Evolutionary conservation across 2,888 invertebrate genomes (phyloP).

Genomic region (Cataglyphis rosenhaueri): DNA sequence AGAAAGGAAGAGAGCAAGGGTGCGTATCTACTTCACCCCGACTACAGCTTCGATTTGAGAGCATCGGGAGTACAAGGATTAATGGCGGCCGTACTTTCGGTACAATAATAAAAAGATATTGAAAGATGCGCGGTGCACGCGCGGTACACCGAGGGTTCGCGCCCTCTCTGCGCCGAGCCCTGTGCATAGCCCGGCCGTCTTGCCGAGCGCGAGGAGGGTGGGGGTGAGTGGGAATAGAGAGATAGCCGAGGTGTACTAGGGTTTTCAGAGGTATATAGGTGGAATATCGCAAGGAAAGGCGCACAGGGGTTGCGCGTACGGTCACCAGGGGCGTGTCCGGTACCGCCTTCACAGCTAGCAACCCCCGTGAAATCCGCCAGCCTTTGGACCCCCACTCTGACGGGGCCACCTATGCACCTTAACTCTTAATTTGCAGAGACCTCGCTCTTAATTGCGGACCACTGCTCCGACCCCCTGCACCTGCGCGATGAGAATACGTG

Average conservation of each 20-base stretch:
- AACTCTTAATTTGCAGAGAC: constrained; percentile 80
- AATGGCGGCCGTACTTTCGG: constrained; percentile 66
- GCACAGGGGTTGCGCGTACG: constrained; percentile 83
- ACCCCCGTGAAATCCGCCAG: constrained; percentile 79
- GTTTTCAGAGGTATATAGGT: constrained; percentile 74
- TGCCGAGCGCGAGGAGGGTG: constrained; percentile 68
- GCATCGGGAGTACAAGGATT: constrained; percentile 62
- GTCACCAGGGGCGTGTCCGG: constrained; percentile 84
- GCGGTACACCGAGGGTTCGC: constrained; percentile 63
- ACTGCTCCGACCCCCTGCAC: constrained; percentile 71
- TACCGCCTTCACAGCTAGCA: constrained; percentile 81
- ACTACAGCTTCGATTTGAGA: constrained; percentile 52
- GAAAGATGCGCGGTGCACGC: constrained; percentile 61
- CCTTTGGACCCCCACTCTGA: constrained; percentile 75
- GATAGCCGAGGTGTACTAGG: constrained; percentile 72
- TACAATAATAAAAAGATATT: constrained; percentile 61
- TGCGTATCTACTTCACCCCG: constrained; percentile 18
- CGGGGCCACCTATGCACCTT: constrained; percentile 80
- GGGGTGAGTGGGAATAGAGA: constrained; percentile 74
- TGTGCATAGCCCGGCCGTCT: constrained; percentile 66
- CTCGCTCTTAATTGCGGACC: constrained; percentile 80
- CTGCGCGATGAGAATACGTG: constrained; percentile 70
- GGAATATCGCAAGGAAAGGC: constrained; percentile 79
- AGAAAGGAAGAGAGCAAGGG: background rate
- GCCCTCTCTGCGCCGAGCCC: constrained; percentile 69